Percentiles rank a stretch among this genome's conserved stretches.
Evolutionary conservation across 2,888 invertebrate species (phyloP).

Genomic region (Lasioglossum morio): DNA sequence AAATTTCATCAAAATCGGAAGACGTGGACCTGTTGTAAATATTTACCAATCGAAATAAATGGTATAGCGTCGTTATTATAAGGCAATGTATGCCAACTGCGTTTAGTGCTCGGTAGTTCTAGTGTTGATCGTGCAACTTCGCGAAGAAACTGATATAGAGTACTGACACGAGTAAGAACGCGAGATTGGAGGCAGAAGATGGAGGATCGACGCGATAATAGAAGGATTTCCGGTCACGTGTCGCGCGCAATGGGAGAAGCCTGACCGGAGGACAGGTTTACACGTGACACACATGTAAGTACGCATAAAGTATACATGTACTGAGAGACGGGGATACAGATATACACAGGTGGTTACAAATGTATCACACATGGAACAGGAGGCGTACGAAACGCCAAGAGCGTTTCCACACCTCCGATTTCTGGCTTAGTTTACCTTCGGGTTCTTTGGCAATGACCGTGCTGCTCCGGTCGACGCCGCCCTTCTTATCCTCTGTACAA

Average conservation of each 20-base stretch:
- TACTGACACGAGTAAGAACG: not conserved
- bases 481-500: slow-evolving; percentile 95
- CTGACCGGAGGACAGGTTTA: slow-evolving; percentile 47
- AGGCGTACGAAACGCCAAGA: slow-evolving; percentile 58
- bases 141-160: too few relatives aligned
- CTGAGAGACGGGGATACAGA: slow-evolving; percentile 29
- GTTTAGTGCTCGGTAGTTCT: too few relatives aligned
- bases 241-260: slow-evolving; percentile 56
- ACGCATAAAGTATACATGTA: not conserved
- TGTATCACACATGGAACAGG: slow-evolving; percentile 50
- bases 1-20: too few relatives aligned
- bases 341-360: slow-evolving; percentile 28
- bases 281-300: slow-evolving; percentile 34
- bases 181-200: not conserved
- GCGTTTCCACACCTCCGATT: slow-evolving; percentile 54
- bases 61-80: too few relatives aligned
- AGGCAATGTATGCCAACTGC: too few relatives aligned
- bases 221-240: not conserved
- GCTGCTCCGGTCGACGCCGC: slow-evolving; percentile 96
- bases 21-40: too few relatives aligned
- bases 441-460: slow-evolving; percentile 97
- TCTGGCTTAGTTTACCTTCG: slow-evolving; percentile 88
- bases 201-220: not conserved
- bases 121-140: too few relatives aligned
- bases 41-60: too few relatives aligned